These are phyloP conservation scores for Monopterus albus DNA, from an alignment of 2,113 vertebrate species.

Conservation along the genomic window DNA sequence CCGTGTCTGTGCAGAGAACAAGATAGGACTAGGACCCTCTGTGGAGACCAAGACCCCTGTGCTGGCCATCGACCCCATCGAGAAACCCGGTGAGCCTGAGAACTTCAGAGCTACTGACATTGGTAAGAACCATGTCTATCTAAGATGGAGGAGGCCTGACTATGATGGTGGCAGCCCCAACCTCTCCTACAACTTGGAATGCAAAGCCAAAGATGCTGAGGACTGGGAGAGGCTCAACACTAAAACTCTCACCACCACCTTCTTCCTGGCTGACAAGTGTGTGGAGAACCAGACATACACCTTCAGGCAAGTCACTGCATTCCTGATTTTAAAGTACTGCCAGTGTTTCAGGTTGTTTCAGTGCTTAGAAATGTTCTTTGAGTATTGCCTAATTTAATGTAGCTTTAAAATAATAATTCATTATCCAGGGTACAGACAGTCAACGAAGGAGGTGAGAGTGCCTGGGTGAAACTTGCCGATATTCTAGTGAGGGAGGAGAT, in stretches of 20 bases:
- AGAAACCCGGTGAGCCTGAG: slow-evolving; percentile 95
- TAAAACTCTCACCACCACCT: slow-evolving; percentile 89
- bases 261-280: slow-evolving; percentile 92
- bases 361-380: not conserved
- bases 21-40: slow-evolving; percentile 91
- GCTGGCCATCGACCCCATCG: slow-evolving; percentile 93
- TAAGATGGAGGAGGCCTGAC: slow-evolving; percentile 95
- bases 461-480: slow-evolving; percentile 93
- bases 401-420: not conserved
- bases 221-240: slow-evolving; percentile 92
- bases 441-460: slow-evolving; percentile 95
- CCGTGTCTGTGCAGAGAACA: slow-evolving; percentile 96
- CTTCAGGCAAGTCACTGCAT: slow-evolving; percentile 72
- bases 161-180: slow-evolving; percentile 97
- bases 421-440: slow-evolving; percentile 91
- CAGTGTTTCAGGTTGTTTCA: not conserved
- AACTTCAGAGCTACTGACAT: slow-evolving; percentile 94
- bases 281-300: slow-evolving; percentile 91
- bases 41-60: slow-evolving; percentile 93
- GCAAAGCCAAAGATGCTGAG: slow-evolving; percentile 88
- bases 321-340: not conserved
- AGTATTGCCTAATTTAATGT: not conserved
- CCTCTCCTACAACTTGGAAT: slow-evolving; percentile 93
- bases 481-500: slow-evolving; percentile 94
- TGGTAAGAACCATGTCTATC: slow-evolving; percentile 91